Base-by-base conservation (phyloP, 2,888 invertebrate species). In the Seira musarum region DNA sequence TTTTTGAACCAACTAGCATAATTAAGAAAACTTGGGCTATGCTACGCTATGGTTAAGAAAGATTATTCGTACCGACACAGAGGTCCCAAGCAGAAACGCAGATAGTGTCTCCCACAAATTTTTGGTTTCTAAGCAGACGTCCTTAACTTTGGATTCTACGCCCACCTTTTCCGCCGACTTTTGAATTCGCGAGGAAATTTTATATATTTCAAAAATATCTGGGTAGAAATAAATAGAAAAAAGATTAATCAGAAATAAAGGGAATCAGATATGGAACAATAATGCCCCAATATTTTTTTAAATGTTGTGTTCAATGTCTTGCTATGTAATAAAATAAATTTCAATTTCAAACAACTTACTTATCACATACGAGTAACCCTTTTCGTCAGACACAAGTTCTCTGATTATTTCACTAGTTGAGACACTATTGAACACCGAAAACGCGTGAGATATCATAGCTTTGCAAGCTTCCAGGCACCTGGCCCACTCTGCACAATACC, bases 301-400 rank as follows among this genome's bases (percentile, higher is more conserved):
- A n/a, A n/a, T n/a, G 25, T 60, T 25, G 21, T 19, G 19, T 64
- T 35, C 40, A 60, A 66, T 25, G 25, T 15, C n/a, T 21, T 15
- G 67, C 5, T 30, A 53, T 30, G 1, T 61, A 8, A 30, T 5
- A 30, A 30, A 30, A 30, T 30, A 30, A 8, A 30, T 30, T n/a
- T n/a, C n/a, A n/a, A n/a, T n/a, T n/a, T n/a, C n/a, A 30, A 30
- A 2, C 30, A 25, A 87, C 89, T 89, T 88, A 91, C 91, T 90
- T 86, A 89, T 89, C 46, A 91, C 88, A 87, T 91, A 92, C 82
- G 90, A 89, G 79, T 90, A 89, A 76, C 91, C 91, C 87, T 91
- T 90, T 21, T 90, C 89, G 35, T 91, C 90, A 21, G 89, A 88
- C 67, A 92, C 88, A 19, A 92, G 90, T 88, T 92, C 91, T 71